Base-by-base conservation (phyloP, 2,888 invertebrate species). In the Alitta virens region DNA sequence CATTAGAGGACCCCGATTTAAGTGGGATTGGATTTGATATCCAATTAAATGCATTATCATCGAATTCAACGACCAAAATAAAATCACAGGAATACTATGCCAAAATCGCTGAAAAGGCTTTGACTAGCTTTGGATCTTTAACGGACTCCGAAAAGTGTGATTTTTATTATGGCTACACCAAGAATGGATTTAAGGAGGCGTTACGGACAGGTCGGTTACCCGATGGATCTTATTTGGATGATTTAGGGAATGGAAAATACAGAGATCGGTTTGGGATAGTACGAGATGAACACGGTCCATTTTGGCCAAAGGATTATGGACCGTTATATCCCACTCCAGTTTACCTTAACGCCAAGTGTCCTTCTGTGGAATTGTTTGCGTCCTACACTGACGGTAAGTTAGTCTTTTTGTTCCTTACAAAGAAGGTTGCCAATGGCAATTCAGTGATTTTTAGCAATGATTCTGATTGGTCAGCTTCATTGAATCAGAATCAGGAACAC, bases 251-350 rank as follows among this genome's bases (percentile, higher is more conserved):
- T 50, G 78, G 77, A 1, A 71, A 69, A 2, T 79, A 73, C 66
- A 67, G 66, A 40, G 79, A 80, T 66, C 72, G 72, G 60, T 76
- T 73, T 63, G 81, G 81, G 25, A 73, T 81, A 26, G 54, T 77
- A 18, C 66, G 79, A 7, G 73, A 73, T 63, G 66, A 70, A 40
- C 71, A 78, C 60, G 81, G 81, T 25, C 81, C 80, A 1, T 81
- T 80, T 67, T 81, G 81, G 81, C 81, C 81, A 0, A 63, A 67
- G 16, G 79, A 80, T 52, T 74, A 71, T 63, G 74, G 76, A 2
- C 80, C 80, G 0, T 63, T 79, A 16, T 75, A 72, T 67, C 74
- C 79, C 1, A 71, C 79, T 0, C 80, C 79, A 0, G 68, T 69
- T 40, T 76, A 77, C 63, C 65, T 66, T 46, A 71, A 73, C 68